Conservation (phyloP, 2,888 invertebrate genomes). For the Watsonalla binaria region DNA sequence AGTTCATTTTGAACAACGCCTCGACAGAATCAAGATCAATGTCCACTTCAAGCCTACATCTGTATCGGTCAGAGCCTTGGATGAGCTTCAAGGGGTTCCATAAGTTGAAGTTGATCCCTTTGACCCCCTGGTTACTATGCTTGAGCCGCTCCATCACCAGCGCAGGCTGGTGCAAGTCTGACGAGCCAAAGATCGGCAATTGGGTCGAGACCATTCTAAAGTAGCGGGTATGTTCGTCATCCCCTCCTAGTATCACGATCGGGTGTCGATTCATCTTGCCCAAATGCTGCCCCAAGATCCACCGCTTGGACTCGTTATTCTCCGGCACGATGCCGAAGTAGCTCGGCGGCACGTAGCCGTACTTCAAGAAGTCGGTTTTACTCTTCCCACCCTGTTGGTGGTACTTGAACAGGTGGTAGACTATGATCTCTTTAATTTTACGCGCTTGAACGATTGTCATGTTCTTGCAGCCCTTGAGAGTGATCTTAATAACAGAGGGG, state of each 20-base stretch:
- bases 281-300: constrained; percentile 47
- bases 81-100: constrained; percentile 40
- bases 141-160: constrained; percentile 40
- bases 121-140: constrained; percentile 50
- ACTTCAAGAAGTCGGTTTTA: constrained; percentile 54
- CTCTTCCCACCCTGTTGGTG: constrained; percentile 35
- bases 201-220: constrained; percentile 34
- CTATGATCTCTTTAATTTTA: constrained; percentile 56
- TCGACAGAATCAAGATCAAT: constrained; percentile 60
- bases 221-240: constrained; percentile 35
- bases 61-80: constrained; percentile 6
- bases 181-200: constrained; percentile 23
- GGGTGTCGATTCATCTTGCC: constrained; percentile 40
- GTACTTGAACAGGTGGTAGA: constrained; percentile 54
- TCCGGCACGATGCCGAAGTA: constrained; percentile 55
- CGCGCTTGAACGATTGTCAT: constrained; percentile 40
- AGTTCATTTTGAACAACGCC: constrained; percentile 39
- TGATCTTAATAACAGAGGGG: constrained; percentile 43
- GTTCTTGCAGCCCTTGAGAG: constrained; percentile 45
- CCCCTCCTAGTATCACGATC: constrained; percentile 42
- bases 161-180: constrained; percentile 11
- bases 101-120: constrained; percentile 48
- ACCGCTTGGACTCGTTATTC: constrained; percentile 50
- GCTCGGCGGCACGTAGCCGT: constrained; percentile 51
- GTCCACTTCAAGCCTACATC: constrained; percentile 29